A percentile compares a stretch with the other conserved stretches of the same genome.
Conservation (phyloP, 2,888 invertebrate species). For the Eristalis arbustorum region DNA sequence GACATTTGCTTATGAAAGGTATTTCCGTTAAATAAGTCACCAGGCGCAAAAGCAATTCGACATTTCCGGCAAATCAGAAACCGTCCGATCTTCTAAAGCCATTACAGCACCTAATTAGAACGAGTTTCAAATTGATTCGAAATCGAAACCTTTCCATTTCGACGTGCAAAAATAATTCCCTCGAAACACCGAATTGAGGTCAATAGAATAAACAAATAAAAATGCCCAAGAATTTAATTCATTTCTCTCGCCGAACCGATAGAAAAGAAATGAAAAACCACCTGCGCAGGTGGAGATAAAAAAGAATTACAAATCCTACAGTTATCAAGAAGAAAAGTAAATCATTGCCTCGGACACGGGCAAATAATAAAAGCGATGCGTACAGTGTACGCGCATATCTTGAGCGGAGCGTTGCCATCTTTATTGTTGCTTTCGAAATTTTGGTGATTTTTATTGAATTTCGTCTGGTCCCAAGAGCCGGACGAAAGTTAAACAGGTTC, state of each 20-base stretch:
- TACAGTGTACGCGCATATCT: neutral
- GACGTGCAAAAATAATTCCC: neutral
- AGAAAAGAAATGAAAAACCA: neutral
- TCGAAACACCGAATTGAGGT: neutral
- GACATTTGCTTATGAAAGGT: neutral
- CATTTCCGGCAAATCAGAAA: neutral
- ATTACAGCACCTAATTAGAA: neutral
- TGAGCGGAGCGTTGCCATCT: neutral
- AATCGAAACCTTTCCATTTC: neutral
- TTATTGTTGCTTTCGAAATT: conserved; percentile 48
- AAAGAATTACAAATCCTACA: neutral
- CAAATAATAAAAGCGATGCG: neutral
- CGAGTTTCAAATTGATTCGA: neutral
- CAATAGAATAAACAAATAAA: neutral
- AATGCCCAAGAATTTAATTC: neutral
- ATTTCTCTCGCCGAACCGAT: neutral
- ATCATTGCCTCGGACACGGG: neutral
- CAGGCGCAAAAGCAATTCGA: neutral
- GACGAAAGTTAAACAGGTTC: conserved; percentile 63
- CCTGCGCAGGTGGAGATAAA: neutral
- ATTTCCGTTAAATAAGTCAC: neutral
- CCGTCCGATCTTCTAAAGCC: neutral
- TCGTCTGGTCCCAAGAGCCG: conserved; percentile 29
- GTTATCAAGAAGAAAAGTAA: neutral
- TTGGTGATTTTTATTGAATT: conserved; percentile 54